Percentiles rank a stretch among this genome's conserved stretches.
These are phyloP conservation scores for Melanotaenia nigrans DNA, from an alignment of 2,797 vertebrate genomes.

Conservation along the genomic window DNA sequence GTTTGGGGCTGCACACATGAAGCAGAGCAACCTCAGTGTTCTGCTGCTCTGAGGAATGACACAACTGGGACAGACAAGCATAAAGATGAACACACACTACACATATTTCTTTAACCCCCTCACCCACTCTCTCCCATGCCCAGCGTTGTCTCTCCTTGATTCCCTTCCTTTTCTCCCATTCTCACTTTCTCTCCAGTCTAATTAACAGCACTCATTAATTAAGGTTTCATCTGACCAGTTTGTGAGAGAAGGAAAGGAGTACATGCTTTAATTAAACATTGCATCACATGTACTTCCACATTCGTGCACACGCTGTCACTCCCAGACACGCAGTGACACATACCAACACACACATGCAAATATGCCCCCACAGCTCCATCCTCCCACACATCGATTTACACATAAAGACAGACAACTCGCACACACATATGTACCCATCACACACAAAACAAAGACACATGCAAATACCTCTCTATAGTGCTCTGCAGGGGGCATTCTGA, in stretches of 20 bases:
- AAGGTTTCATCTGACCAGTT: slow-evolving; percentile 82
- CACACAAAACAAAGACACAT: slow-evolving; percentile 74
- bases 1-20: slow-evolving; percentile 78
- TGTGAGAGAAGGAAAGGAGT: slow-evolving; percentile 72
- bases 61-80: slow-evolving; percentile 77
- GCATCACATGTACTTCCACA: slow-evolving; percentile 65
- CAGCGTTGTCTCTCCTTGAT: slow-evolving; percentile 30
- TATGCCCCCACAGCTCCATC: slow-evolving; percentile 72
- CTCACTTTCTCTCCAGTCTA: slow-evolving; percentile 74
- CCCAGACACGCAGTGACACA: slow-evolving; percentile 47
- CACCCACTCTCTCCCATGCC: slow-evolving; percentile 45
- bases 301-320: slow-evolving; percentile 50
- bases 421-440: slow-evolving; percentile 35
- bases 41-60: slow-evolving; percentile 74
- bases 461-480: slow-evolving; percentile 74
- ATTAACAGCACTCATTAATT: slow-evolving; percentile 87
- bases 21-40: slow-evolving; percentile 78
- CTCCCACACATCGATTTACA: slow-evolving; percentile 75
- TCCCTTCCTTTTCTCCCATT: slow-evolving; percentile 42
- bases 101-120: slow-evolving; percentile 59
- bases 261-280: slow-evolving; percentile 83
- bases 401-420: slow-evolving; percentile 72
- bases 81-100: slow-evolving; percentile 51
- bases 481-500: slow-evolving; percentile 75
- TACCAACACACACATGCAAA: slow-evolving; percentile 72